Base-by-base conservation (phyloP, 2,797 vertebrate genomes). In the Decapterus maruadsi region DNA sequence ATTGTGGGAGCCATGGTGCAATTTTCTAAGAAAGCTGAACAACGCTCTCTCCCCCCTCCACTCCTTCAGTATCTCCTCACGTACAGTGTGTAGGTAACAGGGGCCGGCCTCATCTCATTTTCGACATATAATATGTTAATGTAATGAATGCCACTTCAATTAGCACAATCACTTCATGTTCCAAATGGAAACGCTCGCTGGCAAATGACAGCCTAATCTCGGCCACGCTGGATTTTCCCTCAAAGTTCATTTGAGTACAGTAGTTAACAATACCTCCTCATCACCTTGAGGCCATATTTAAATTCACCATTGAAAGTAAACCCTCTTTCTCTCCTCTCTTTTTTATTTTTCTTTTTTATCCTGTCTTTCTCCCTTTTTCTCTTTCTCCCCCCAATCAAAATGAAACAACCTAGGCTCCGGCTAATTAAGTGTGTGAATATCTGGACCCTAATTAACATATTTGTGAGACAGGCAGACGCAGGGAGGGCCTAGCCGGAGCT, bases 371-470 rank as follows among this genome's bases (percentile, higher is more conserved):
- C 73, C 73, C 42, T 48, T 46, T 48, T 46, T 64, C 55, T 60
- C 48, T 69, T 61, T 75, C 74, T 70, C 61, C 80, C 81, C 75
- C 87, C 85, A 93, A 91, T 93, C 91, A 91, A 88, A 93, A 89
- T 72, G 90, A 89, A 93, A 89, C 91, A 93, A 92, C 83, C 91
- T 80, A 85, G 89, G 87, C 91, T 79, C 77, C 59, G 29, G 85
- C 92, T 95, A 95, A 94, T 95, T 93, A 95, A 94, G 92, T 88
- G 92, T 90, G 91, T 91, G 92, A 92, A 91, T 93, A 92, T 92
- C 90, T 92, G 93, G 93, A 93, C 94, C 77, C 91, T 92, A 81
- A 94, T 95, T 95, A 94, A 92, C 94, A 95, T 94, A 94, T 92
- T 91, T 93, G 92, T 91, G 91, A 93, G 94, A 94, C 92, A 92